Base-by-base conservation (phyloP, 2,797 vertebrate species). In the Acanthurus tractus region DNA sequence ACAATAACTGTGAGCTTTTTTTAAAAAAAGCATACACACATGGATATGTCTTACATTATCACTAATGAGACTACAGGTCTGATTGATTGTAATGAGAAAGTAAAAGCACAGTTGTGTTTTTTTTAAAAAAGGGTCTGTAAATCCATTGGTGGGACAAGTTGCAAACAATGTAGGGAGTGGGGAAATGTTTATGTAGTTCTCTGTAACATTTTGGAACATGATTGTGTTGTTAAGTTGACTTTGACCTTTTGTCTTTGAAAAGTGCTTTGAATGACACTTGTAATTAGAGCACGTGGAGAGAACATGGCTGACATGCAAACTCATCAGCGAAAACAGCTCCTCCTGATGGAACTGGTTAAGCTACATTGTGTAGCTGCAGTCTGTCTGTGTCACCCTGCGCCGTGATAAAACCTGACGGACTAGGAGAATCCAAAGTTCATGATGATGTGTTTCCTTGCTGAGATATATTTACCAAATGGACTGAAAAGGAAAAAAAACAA, bases 231-330 rank as follows among this genome's bases (percentile, higher is more conserved):
- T 22, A 3, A 0, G n/a, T n/a, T 0, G 10, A 1, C 0, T 17
- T 46, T 20, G 17, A 12, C 45, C 5, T 57, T 65, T 63, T 66
- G 29, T 74, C n/a, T 61, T 9, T 70, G 12, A 70, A 20, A 53
- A 62, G 62, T 1, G 12, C 8, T 22, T 56, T 53, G 2, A 34
- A 8, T 57, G 9, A 18, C 29, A 8, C 8, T 29, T 66, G n/a
- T 10, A 1, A 29, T 53, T 8, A 6, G 9, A 61, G 4, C 3
- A 48, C 5, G 44, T 44, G 22, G 46, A 62, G 42, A 63, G 0
- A 34, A 10, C 17, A 4, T 53, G 2, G 3, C 1, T 42, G 14
- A 23, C 18, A 45, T 29, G 2, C 8, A 5, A 9, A n/a, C 17
- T 40, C 5, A 3, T 46, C 12, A 17, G 1, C 10, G 34, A 48